Percentiles rank a stretch among this genome's conserved stretches.
These are phyloP conservation scores for Wiebesia pumilae DNA, from an alignment of 1,140 invertebrate species.

Conservation along the genomic window DNA sequence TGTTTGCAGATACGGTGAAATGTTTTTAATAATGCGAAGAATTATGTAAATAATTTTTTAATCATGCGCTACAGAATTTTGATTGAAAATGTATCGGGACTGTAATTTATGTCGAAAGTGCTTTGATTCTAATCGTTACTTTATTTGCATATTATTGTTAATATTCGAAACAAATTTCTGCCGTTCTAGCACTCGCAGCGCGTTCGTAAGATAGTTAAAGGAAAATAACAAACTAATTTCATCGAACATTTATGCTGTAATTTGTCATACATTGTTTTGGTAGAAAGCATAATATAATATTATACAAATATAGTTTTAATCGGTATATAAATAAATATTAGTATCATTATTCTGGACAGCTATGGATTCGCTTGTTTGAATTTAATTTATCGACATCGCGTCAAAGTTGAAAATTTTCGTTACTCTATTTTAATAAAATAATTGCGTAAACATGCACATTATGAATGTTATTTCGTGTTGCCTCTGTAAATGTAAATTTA, in stretches of 20 bases:
- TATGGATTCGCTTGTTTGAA: neutral
- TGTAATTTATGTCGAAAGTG: neutral
- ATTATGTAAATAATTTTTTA: neutral
- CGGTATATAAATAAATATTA: neutral
- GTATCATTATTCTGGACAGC: neutral
- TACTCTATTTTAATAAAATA: neutral
- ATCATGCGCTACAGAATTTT: neutral
- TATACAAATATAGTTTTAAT: neutral
- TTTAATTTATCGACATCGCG: neutral
- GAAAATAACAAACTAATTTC: neutral
- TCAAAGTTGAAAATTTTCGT: neutral
- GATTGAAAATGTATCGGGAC: neutral
- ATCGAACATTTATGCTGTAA: neutral
- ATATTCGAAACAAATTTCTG: neutral
- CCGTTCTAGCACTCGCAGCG: neutral
- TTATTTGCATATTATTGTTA: neutral
- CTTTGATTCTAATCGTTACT: neutral
- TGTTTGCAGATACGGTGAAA: neutral
- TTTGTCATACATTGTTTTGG: neutral
- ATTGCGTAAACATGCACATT: neutral
- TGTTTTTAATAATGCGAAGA: neutral
- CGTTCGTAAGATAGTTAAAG: neutral
- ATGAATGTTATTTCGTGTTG: neutral
- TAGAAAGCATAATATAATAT: neutral
- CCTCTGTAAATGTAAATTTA: neutral